phyloP scores from a whole-genome alignment of 2,888 invertebrate species.

The Dyspetes luteomarginatus region DNA sequence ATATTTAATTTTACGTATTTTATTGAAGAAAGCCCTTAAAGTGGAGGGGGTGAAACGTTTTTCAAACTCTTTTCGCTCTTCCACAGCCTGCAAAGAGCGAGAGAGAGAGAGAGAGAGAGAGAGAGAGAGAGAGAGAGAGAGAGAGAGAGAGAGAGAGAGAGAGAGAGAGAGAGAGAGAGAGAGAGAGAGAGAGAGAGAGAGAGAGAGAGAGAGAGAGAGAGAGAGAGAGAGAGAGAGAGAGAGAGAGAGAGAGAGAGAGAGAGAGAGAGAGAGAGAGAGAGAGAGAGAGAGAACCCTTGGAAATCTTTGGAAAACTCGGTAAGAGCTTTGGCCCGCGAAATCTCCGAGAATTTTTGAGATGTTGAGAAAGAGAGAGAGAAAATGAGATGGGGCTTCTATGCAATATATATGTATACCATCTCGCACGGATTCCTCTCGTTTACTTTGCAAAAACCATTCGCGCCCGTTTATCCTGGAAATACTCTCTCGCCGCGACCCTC shows the following conservation, averaged over 20 bases:
- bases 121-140: constrained; percentile 8
- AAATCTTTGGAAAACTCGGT: constrained; percentile 73
- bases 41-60: constrained; percentile 28
- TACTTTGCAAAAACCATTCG: constrained; percentile 65
- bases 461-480: constrained; percentile 64
- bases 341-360: constrained; percentile 47
- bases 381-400: background rate
- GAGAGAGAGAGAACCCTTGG: constrained; percentile 45
- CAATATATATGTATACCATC: constrained; percentile 52
- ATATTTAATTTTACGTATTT: constrained; percentile 75
- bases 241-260: constrained; percentile 21
- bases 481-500: constrained; percentile 37
- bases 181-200: constrained; percentile 27
- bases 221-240: constrained; percentile 26
- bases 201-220: background rate
- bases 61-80: constrained; percentile 48
- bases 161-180: background rate
- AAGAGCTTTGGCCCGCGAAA: constrained; percentile 63
- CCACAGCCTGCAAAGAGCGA: too few species aligned
- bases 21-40: constrained; percentile 15
- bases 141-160: constrained; percentile 20
- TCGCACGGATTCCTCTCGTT: constrained; percentile 61
- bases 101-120: constrained; percentile 4
- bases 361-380: constrained; percentile 19
- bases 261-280: constrained; percentile 4